Conservation (phyloP, 2,888 invertebrate species). For the Drosophila histrio region DNA sequence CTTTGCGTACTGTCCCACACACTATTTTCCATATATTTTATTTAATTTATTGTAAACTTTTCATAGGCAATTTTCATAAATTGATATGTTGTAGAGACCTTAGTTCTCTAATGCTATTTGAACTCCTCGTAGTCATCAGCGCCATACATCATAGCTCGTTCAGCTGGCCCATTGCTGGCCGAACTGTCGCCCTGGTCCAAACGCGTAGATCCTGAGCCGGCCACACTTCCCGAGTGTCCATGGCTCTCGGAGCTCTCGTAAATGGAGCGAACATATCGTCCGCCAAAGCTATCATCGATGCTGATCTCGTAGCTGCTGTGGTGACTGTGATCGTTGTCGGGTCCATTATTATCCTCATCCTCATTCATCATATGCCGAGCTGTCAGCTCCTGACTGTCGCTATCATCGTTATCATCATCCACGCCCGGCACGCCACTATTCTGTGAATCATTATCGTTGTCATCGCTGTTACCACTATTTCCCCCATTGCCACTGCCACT, state of each 20-base stretch:
- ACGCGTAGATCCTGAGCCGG: constrained; percentile 27
- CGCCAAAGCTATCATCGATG: constrained; percentile 72
- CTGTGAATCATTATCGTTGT: background rate
- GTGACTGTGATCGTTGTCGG: constrained; percentile 47
- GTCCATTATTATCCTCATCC: background rate
- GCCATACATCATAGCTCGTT: background rate
- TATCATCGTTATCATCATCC: constrained; percentile 43
- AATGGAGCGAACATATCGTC: constrained; percentile 65
- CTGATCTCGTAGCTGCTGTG: constrained; percentile 75
- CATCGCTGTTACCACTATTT: background rate
- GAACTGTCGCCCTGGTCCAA: background rate
- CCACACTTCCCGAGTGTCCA: constrained; percentile 52
- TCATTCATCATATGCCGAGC: background rate
- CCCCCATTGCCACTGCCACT: background rate
- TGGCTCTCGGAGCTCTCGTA: constrained; percentile 68
- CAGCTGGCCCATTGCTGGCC: background rate
- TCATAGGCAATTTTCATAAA: constrained; percentile 12
- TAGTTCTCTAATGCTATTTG: constrained; percentile 4
- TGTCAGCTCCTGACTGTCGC: constrained; percentile 41
- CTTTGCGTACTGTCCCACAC: too few species aligned
- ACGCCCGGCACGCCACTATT: background rate
- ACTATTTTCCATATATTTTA: background rate
- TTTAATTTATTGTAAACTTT: constrained; percentile 21
- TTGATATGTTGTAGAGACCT: background rate
- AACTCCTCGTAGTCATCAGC: constrained; percentile 57